Conservation (phyloP, 37 sponge, comb jelly and placozoan species). For the Ephydatia muelleri region DNA sequence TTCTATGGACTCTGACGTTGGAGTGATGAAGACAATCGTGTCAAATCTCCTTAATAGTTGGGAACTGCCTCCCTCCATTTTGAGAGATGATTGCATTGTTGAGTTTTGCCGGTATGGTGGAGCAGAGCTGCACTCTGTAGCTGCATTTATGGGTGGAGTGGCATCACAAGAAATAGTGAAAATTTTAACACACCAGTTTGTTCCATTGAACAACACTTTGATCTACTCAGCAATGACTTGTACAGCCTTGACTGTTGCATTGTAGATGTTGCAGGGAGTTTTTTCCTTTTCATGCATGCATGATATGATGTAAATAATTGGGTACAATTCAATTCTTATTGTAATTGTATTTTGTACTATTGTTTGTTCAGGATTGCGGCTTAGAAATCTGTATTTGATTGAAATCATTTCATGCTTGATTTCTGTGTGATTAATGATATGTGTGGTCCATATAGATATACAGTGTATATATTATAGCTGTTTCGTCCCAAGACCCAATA, state of each 20-base stretch:
- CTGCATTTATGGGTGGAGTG: slow-evolving; percentile 92
- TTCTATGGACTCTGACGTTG: slow-evolving; percentile 57
- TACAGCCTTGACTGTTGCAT: slow-evolving; percentile 48
- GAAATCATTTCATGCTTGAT: no score
- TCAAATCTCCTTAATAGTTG: slow-evolving; percentile 44
- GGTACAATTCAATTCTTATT: not conserved
- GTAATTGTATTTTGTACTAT: no score
- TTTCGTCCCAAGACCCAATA: no score
- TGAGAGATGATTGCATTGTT: slow-evolving; percentile 55
- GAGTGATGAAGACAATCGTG: slow-evolving; percentile 52
- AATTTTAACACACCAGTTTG: slow-evolving; percentile 90
- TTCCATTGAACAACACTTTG: slow-evolving; percentile 93
- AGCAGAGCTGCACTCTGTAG: slow-evolving; percentile 90
- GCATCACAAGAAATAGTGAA: slow-evolving; percentile 98
- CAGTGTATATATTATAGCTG: no score
- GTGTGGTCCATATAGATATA: no score
- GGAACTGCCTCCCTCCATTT: slow-evolving; percentile 20
- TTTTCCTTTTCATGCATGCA: not conserved
- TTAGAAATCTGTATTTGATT: no score
- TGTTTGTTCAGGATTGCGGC: no score
- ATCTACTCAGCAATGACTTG: slow-evolving; percentile 86
- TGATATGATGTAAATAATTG: not conserved
- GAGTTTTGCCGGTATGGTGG: slow-evolving; percentile 84
- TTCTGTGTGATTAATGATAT: no score
- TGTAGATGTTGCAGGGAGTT: slow-evolving; percentile 8